These are phyloP conservation scores for Malurus elegans DNA, from an alignment of 2,113 vertebrate species.

Conservation along the genomic window DNA sequence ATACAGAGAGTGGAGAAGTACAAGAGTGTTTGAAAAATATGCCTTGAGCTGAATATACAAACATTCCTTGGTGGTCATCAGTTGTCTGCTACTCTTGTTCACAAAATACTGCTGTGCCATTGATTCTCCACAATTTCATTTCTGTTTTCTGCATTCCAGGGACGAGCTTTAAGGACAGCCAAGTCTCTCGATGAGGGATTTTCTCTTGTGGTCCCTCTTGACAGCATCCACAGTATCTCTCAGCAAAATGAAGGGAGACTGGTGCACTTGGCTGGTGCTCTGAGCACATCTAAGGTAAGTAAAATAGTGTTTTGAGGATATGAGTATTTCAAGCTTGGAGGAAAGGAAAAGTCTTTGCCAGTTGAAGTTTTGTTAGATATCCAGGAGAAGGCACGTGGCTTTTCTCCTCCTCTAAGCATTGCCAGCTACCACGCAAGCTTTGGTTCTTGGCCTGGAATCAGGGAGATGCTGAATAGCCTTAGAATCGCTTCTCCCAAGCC, in stretches of 20 bases:
- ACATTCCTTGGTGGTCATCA: background rate
- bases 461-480: background rate
- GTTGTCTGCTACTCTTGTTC: background rate
- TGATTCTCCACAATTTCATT: background rate
- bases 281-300: slow-evolving; percentile 85
- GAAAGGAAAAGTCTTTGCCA: background rate
- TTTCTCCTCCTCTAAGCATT: background rate
- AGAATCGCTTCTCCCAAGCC: background rate
- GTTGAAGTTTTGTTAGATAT: background rate
- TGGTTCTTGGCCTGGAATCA: background rate
- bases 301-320: background rate
- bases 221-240: slow-evolving; percentile 71
- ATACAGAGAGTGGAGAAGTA: background rate
- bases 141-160: slow-evolving; percentile 68
- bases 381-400: background rate
- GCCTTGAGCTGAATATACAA: background rate
- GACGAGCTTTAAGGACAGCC: slow-evolving; percentile 83
- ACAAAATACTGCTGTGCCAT: background rate
- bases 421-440: background rate
- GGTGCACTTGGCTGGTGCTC: slow-evolving; percentile 82
- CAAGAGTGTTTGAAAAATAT: background rate
- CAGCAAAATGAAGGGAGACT: slow-evolving; percentile 82
- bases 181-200: slow-evolving; percentile 87
- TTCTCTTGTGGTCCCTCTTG: slow-evolving; percentile 80
- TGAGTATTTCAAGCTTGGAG: background rate